A percentile compares a stretch with the other conserved stretches of the same genome.
phyloP scores from a whole-genome alignment of 1,140 invertebrate genomes.

The Melipona quadrifasciata region DNA sequence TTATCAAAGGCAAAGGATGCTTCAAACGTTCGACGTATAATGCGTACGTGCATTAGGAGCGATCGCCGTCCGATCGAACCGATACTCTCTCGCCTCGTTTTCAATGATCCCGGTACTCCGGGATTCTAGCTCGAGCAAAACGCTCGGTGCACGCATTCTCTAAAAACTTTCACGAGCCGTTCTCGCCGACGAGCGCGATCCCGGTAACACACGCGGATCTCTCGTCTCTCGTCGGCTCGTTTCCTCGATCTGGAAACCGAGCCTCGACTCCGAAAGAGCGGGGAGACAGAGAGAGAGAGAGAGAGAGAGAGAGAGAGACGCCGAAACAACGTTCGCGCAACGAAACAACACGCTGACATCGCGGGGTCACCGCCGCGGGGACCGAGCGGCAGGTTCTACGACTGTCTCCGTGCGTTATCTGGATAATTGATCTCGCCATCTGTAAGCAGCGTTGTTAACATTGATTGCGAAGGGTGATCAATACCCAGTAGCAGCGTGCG shows the following conservation, averaged over 20 bases:
- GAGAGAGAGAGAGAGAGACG: no score
- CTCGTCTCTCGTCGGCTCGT: neutral
- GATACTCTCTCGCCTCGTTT: constrained; percentile 29
- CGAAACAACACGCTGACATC: neutral
- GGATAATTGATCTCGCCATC: constrained; percentile 62
- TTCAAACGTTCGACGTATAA: no score
- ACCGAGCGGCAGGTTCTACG: neutral
- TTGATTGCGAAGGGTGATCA: constrained; percentile 71
- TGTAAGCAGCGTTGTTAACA: constrained; percentile 69
- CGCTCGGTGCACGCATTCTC: constrained; percentile 31
- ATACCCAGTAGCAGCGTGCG: constrained; percentile 65
- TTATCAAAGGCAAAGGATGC: no score
- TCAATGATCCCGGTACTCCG: constrained; percentile 20
- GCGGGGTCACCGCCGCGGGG: no score
- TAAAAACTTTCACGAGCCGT: constrained; percentile 45
- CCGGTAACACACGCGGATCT: neutral
- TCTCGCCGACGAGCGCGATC: neutral
- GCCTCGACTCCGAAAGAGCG: neutral
- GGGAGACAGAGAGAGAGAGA: no score
- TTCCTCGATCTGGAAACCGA: neutral
- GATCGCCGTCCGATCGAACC: constrained; percentile 6
- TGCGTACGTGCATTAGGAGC: neutral
- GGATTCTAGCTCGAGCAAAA: constrained; percentile 2
- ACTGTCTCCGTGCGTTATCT: constrained; percentile 48
- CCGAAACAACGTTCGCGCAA: neutral